phyloP scores from a whole-genome alignment of 2,888 invertebrate species.

The Hypena proboscidalis region DNA sequence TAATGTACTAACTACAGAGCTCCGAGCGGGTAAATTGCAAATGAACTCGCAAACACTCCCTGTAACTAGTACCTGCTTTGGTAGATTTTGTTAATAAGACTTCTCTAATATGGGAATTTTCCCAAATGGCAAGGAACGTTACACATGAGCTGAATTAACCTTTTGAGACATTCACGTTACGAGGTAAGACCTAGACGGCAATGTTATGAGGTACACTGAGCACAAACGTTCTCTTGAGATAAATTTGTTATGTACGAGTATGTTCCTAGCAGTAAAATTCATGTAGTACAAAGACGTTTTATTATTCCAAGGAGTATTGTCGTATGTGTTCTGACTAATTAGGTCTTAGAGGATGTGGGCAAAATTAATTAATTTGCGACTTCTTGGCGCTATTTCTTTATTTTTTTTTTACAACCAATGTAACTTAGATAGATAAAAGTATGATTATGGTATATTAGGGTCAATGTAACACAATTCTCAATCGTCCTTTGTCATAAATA shows the following conservation, averaged over 20 bases:
- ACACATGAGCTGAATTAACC: slow-evolving; percentile 23
- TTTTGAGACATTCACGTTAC: slow-evolving; percentile 19
- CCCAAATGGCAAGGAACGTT: slow-evolving; percentile 31
- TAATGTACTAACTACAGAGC: slow-evolving; percentile 42
- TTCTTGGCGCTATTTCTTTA: no score
- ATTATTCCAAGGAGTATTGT: no score
- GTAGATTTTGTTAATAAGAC: slow-evolving; percentile 43
- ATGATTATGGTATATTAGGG: no score
- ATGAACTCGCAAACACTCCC: slow-evolving; percentile 47
- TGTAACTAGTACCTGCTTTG: slow-evolving; percentile 31
- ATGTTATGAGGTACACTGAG: slow-evolving; percentile 9
- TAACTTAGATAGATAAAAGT: no score
- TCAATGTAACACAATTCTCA: not conserved
- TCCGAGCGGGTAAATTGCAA: slow-evolving; percentile 52
- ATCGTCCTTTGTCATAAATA: not conserved
- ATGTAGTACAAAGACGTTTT: no score
- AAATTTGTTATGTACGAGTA: no score
- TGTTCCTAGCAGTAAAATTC: no score
- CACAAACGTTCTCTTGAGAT: no score
- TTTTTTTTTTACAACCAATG: no score
- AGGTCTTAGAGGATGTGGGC: not conserved
- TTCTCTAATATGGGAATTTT: slow-evolving; percentile 33
- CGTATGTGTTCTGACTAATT: no score
- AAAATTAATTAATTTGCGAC: not conserved
- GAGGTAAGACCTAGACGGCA: slow-evolving; percentile 14